A percentile compares a stretch with the other conserved stretches of the same genome.
These are phyloP conservation scores for Platycheirus rosarum DNA, from an alignment of 2,888 invertebrate genomes.

Conservation along the genomic window DNA sequence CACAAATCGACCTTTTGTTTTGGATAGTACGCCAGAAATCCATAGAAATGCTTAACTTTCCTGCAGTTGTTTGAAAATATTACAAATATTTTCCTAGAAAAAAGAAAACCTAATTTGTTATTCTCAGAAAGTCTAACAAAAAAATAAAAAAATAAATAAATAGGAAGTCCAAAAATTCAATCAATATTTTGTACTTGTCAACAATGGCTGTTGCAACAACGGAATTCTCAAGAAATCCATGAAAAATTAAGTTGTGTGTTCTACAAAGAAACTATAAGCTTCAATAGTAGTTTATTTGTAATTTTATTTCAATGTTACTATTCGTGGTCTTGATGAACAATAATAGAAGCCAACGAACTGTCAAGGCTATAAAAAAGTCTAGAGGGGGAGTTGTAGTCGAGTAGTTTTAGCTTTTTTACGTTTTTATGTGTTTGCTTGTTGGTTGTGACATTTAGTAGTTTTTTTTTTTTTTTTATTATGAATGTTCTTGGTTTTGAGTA, in stretches of 20 bases:
- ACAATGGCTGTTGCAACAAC: background rate
- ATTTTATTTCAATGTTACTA: constrained; percentile 13
- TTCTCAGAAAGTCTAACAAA: no score
- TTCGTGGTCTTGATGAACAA: background rate
- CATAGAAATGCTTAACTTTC: background rate
- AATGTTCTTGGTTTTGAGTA: background rate
- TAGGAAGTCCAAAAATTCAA: background rate
- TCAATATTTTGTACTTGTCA: constrained; percentile 6
- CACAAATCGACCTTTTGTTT: background rate
- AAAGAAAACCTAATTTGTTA: background rate
- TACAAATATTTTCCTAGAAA: background rate
- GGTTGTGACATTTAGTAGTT: background rate
- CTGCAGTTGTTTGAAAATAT: background rate
- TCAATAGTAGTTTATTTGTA: no score
- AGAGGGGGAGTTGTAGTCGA: constrained; percentile 1
- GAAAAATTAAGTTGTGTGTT: constrained; percentile 15
- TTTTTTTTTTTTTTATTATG: background rate
- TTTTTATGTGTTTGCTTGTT: background rate
- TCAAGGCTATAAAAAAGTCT: constrained; percentile 18
- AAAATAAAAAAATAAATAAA: no score
- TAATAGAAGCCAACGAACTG: constrained; percentile 44
- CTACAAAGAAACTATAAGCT: no score
- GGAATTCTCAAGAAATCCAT: background rate
- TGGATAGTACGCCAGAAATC: background rate
- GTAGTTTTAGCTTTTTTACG: background rate